Evolutionary conservation across 2,113 vertebrate species (phyloP).

Genomic region (Conger conger): DNA sequence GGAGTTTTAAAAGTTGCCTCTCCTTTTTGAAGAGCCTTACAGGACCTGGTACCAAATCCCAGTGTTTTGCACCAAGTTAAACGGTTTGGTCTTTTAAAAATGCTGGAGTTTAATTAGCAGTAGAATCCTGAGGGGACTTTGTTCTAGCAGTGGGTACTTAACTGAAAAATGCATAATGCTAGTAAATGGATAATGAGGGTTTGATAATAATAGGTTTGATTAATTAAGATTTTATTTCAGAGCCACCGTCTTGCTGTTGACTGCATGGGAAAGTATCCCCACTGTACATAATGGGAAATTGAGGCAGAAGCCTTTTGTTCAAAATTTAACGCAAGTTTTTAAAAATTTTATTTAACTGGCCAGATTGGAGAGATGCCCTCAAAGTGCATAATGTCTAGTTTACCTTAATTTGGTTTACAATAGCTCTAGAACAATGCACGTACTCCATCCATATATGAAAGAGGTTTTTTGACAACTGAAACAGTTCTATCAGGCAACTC

Average conservation of each 20-base stretch:
- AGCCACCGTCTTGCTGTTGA: not conserved
- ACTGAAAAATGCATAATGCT: conserved; percentile 8
- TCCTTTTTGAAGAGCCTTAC: not conserved
- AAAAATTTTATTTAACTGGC: not conserved
- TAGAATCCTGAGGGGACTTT: conserved; percentile 54
- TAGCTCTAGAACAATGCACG: not conserved
- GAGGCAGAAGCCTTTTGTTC: not conserved
- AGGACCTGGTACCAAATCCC: conserved; percentile 45
- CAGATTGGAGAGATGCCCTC: not conserved
- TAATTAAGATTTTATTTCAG: not conserved
- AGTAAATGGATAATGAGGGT: conserved; percentile 1
- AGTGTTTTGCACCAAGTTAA: conserved; percentile 60
- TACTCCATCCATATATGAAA: not conserved
- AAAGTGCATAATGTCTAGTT: not conserved
- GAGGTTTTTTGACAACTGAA: not conserved
- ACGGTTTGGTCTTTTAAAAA: conserved; percentile 64
- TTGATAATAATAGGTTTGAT: too few relatives aligned
- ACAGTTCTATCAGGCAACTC: not conserved
- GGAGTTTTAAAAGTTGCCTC: not conserved
- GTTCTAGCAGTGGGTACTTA: conserved; percentile 9
- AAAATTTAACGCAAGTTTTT: not conserved
- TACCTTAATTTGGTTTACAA: not conserved
- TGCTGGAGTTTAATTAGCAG: conserved; percentile 63
- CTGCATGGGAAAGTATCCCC: not conserved
- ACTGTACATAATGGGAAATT: not conserved